A percentile compares a stretch with the other conserved stretches of the same genome.
These are phyloP conservation scores for Limanda limanda DNA, from an alignment of 2,113 vertebrate species.

Conservation along the genomic window DNA sequence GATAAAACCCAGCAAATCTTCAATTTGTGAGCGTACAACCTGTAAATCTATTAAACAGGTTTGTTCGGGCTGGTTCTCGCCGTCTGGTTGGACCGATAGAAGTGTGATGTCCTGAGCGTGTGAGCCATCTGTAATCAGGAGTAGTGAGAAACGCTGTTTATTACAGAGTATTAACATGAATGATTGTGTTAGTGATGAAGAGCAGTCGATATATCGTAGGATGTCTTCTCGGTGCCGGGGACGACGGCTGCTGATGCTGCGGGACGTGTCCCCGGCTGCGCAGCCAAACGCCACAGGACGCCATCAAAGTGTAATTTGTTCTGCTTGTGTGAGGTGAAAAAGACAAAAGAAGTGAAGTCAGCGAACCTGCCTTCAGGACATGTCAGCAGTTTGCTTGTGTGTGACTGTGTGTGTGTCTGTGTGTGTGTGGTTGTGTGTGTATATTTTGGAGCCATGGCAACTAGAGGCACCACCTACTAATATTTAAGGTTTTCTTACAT, in stretches of 20 bases:
- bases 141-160: background rate
- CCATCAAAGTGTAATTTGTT: slow-evolving; percentile 21
- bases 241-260: slow-evolving; percentile 2
- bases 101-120: background rate
- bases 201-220: background rate
- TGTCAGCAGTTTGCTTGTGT: slow-evolving; percentile 41
- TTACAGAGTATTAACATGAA: background rate
- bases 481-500: slow-evolving; percentile 60
- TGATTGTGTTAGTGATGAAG: background rate
- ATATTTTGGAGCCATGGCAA: slow-evolving; percentile 68
- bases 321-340: slow-evolving; percentile 7
- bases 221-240: too few species aligned
- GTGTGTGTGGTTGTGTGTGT: slow-evolving; percentile 9
- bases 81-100: background rate
- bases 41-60: background rate
- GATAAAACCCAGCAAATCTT: too few species aligned
- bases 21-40: background rate
- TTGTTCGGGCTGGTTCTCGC: too few species aligned
- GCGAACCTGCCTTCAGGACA: slow-evolving; percentile 26
- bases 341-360: slow-evolving; percentile 13
- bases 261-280: background rate
- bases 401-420: background rate
- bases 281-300: slow-evolving; percentile 17
- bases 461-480: slow-evolving; percentile 50
- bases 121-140: background rate